phyloP scores from a whole-genome alignment of 2,888 invertebrate species.

The Papilio demoleus region DNA sequence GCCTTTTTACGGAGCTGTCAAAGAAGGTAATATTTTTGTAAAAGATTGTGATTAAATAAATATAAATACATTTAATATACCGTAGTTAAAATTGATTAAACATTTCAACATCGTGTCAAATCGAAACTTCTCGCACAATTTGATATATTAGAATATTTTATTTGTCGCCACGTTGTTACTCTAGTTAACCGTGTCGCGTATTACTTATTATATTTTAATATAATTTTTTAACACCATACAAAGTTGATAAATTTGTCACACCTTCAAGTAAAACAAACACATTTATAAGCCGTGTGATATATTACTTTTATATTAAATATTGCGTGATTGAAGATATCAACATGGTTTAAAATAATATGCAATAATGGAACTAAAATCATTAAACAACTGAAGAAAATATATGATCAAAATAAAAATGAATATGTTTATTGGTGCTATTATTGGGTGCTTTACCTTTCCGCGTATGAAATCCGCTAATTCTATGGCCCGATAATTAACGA shows the following conservation, averaged over 20 bases:
- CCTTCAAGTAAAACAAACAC: not conserved
- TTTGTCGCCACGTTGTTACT: slow-evolving; percentile 20
- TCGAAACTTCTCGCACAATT: slow-evolving; percentile 26
- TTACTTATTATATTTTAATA: slow-evolving; percentile 11
- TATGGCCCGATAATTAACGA: slow-evolving; percentile 59
- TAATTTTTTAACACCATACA: not conserved
- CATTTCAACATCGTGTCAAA: slow-evolving; percentile 1
- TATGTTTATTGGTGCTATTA: not conserved
- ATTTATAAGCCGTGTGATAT: slow-evolving; percentile 18
- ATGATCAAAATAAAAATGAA: no score
- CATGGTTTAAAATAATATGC: no score
- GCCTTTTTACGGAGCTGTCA: no score
- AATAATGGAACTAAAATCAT: no score
- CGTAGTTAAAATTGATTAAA: not conserved
- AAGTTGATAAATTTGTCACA: slow-evolving; percentile 18
- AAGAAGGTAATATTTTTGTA: no score
- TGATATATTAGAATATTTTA: slow-evolving; percentile 23
- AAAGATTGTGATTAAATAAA: no score
- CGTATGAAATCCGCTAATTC: slow-evolving; percentile 47
- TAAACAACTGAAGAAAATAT: no score
- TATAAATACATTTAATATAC: no score
- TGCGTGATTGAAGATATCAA: no score
- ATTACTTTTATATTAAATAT: slow-evolving; percentile 1
- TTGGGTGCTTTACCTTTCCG: not conserved
- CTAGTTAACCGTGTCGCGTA: slow-evolving; percentile 20